Evolutionary conservation across 2,113 vertebrate genomes (phyloP), one percentile per base, ranked within the genome.

Genomic region (Saguinus midas): DNA sequence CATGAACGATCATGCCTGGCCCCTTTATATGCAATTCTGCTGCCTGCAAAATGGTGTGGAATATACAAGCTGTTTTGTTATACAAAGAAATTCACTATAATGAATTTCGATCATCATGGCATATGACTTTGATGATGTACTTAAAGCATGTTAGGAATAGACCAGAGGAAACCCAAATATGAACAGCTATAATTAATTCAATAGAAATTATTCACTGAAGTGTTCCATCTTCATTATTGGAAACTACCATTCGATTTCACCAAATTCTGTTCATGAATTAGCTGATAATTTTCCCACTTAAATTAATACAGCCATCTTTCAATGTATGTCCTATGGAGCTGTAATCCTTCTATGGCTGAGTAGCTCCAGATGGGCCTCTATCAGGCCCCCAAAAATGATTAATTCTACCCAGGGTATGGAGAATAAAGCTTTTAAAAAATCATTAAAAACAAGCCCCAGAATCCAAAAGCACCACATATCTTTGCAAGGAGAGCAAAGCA

Each of bases 191-290:
- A 79, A 95, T 12, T 0, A 90, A 90, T 73, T 66, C 90, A 73
- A 81, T 90, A 90, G 76, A 32, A 93, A 75, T 93, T 87, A 91
- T 83, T 96, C 80, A 87, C 20, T 75, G 45, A 94, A 94, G 93
- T 86, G 11, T 81, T 85, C 52, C 73, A 1, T 57, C n/a, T 89
- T 93, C 27, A 72, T 89, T 94, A 89, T 88, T 78, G 89, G 91
- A 96, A 93, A 83, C 29, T 79, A 81, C 45, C 25, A 94, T 75
- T 92, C 79, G 82, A 83, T 87, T 37, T 20, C 45, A 95, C 52
- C 75, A 92, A 82, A 43, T 50, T 92, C 80, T 90, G 45, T 76
- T 87, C 66, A 79, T 94, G 43, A 95, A 92, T 61, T 90, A 87
- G 81, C 58, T 89, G 50, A 94, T 35, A 94, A 87, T 79, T 92